Conservation (phyloP, 2,888 invertebrate genomes). For the Anodontia alba region DNA sequence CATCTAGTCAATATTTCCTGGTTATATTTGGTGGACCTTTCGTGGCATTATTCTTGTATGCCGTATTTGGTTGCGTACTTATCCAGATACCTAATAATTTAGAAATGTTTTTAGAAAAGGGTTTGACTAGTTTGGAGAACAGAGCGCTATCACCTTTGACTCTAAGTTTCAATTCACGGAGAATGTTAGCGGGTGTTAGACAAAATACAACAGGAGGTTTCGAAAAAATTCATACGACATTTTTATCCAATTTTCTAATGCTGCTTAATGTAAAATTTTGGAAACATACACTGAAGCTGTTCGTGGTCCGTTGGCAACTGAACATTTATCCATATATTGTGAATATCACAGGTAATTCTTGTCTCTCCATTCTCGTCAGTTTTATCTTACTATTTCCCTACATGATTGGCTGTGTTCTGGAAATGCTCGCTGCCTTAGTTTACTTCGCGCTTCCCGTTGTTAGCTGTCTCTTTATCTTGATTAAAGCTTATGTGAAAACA, state of each 20-base stretch:
- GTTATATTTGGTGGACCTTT: neutral
- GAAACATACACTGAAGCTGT: conserved; percentile 12
- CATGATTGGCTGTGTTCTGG: conserved; percentile 25
- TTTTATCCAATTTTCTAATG: conserved; percentile 21
- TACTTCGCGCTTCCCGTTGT: conserved; percentile 39
- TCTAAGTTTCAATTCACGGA: neutral
- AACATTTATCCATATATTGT: neutral
- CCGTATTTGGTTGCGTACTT: neutral
- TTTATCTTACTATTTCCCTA: neutral
- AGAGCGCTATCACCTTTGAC: neutral
- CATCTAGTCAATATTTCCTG: conserved; percentile 27
- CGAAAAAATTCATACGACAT: neutral
- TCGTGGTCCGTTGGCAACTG: conserved; percentile 12
- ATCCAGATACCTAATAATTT: neutral
- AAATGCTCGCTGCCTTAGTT: conserved; percentile 8
- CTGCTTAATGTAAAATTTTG: conserved; percentile 38
- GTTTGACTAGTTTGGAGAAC: neutral
- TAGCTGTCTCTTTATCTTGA: conserved; percentile 26
- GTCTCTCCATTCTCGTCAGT: no score
- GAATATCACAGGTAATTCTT: neutral
- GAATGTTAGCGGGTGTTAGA: neutral
- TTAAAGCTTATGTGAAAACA: conserved; percentile 23
- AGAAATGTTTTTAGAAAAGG: neutral
- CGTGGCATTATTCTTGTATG: neutral
- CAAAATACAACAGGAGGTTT: neutral